Evolutionary conservation across 2,888 invertebrate genomes (phyloP).

Genomic region (Macaria notata): DNA sequence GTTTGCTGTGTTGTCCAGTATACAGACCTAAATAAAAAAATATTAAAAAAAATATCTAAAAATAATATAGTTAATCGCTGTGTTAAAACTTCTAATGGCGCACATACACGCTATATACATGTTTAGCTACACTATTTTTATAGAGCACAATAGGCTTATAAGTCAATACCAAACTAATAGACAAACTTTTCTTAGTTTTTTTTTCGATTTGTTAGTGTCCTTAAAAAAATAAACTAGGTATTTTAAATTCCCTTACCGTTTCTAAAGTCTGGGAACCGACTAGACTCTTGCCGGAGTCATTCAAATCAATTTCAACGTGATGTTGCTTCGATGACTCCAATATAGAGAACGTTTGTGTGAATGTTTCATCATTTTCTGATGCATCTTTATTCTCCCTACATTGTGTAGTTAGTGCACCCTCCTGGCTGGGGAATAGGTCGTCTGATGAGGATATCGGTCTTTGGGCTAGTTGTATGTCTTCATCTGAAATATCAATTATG

Average conservation of each 20-base stretch:
- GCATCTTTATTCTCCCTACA: constrained; percentile 26
- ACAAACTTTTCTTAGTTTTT: no score
- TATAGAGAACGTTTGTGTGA: constrained; percentile 66
- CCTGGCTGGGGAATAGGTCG: constrained; percentile 63
- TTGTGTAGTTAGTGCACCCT: constrained; percentile 35
- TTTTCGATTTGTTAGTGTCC: no score
- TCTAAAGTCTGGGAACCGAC: constrained; percentile 47
- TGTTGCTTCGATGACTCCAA: constrained; percentile 38
- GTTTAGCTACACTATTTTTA: no score
- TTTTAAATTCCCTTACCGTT: constrained; percentile 49
- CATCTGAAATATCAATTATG: constrained; percentile 49
- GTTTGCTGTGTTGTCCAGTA: no score
- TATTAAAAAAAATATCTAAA: no score
- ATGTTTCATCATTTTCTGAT: constrained; percentile 38
- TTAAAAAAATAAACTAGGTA: no score
- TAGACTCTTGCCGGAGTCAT: constrained; percentile 39
- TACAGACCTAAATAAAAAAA: no score
- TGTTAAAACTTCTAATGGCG: no score
- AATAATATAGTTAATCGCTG: no score
- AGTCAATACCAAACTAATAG: no score
- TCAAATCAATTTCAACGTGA: constrained; percentile 22
- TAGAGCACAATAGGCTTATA: no score
- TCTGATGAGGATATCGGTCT: constrained; percentile 54
- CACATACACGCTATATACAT: no score
- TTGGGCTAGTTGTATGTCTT: constrained; percentile 63